Evolutionary conservation across 2,113 vertebrate species (phyloP).

Genomic region (Peromyscus californicus): DNA sequence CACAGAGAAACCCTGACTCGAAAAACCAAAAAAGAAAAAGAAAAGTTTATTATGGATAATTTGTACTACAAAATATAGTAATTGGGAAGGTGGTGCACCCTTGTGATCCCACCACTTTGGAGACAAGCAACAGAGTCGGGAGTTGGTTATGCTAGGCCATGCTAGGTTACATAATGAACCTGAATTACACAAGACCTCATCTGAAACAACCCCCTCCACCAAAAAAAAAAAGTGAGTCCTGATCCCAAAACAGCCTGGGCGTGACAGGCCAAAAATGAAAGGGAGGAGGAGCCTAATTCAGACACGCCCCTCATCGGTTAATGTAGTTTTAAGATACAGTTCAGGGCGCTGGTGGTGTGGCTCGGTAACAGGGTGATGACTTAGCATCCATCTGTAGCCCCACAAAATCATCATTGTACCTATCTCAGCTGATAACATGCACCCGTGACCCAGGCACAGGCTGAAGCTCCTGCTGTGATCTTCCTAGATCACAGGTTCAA

Average conservation of each 20-base stretch:
- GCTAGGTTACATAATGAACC: not conserved
- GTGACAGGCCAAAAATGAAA: not conserved
- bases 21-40: no score
- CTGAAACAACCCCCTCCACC: not conserved
- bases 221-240: not conserved
- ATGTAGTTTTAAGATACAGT: not conserved
- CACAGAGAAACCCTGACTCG: no score
- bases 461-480: not conserved
- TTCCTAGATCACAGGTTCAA: not conserved
- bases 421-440: not conserved
- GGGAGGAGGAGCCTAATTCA: not conserved
- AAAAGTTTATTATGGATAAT: not conserved
- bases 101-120: not conserved
- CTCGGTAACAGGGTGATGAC: not conserved
- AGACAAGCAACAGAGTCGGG: not conserved
- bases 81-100: not conserved
- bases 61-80: conserved; percentile 22
- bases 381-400: not conserved
- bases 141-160: not conserved
- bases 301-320: not conserved
- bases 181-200: not conserved
- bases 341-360: not conserved
- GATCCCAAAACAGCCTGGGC: conserved; percentile 9
- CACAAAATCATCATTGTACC: not conserved
- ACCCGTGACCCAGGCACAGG: not conserved